Conservation (phyloP, 1,140 invertebrate species). For the Scaptomyza hsui region DNA sequence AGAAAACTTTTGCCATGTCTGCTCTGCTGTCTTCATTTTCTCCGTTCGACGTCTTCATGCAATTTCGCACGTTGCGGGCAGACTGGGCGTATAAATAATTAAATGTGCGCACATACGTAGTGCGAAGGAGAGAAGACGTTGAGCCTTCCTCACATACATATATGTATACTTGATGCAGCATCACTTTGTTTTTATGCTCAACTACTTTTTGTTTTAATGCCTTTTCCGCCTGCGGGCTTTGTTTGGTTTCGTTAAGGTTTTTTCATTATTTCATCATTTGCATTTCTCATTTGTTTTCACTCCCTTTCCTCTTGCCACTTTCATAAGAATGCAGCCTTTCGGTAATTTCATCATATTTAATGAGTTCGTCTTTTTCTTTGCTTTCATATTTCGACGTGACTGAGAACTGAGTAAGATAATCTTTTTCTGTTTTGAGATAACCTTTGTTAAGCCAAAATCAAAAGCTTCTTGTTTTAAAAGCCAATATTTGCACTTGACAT, state of each 20-base stretch:
- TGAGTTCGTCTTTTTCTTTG: slow-evolving; percentile 16
- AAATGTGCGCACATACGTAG: slow-evolving; percentile 55
- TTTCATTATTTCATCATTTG: slow-evolving; percentile 72
- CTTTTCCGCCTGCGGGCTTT: slow-evolving; percentile 42
- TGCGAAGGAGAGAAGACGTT: background rate
- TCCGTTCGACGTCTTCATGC: slow-evolving; percentile 31
- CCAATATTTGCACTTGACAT: background rate
- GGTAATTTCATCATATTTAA: slow-evolving; percentile 20
- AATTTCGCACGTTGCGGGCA: slow-evolving; percentile 65
- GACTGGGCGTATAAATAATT: slow-evolving; percentile 78
- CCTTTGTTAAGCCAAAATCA: background rate
- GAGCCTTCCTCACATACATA: slow-evolving; percentile 18
- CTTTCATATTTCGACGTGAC: background rate
- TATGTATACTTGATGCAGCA: slow-evolving; percentile 62
- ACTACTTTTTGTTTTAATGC: slow-evolving; percentile 70
- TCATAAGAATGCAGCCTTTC: slow-evolving; percentile 12
- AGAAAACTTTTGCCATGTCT: slow-evolving; percentile 59
- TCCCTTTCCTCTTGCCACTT: slow-evolving; percentile 1
- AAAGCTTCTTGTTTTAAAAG: background rate
- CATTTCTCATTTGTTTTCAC: slow-evolving; percentile 65
- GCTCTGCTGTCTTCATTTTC: slow-evolving; percentile 26
- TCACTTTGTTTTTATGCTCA: slow-evolving; percentile 72
- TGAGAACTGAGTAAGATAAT: background rate
- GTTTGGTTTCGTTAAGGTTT: slow-evolving; percentile 46
- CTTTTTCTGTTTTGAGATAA: background rate